A percentile compares a stretch with the other conserved stretches of the same genome.
Evolutionary conservation across 2,888 invertebrate species (phyloP).

Genomic region (Pyralis farinalis): DNA sequence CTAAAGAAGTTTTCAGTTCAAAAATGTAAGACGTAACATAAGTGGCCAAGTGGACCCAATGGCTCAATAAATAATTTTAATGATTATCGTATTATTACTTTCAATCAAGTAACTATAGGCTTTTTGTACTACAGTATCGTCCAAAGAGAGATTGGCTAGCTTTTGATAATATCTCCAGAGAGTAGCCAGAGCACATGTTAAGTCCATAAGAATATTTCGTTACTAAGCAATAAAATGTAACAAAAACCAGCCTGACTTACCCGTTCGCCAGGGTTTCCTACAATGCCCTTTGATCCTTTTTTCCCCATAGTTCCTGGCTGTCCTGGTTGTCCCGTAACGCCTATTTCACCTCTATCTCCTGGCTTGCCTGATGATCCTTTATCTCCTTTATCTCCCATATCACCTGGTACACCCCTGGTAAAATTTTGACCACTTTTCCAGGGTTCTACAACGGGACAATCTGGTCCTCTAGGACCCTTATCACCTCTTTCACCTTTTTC

Average conservation of each 20-base stretch:
- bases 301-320: conserved; percentile 82
- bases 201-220: no score
- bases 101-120: no score
- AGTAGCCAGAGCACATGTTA: no score
- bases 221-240: no score
- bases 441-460: conserved; percentile 46
- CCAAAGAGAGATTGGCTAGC: no score
- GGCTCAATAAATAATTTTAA: no score
- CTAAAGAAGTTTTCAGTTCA: no score
- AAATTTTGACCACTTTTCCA: conserved; percentile 58
- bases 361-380: conserved; percentile 83
- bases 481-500: conserved; percentile 83
- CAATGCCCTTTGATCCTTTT: conserved; percentile 94
- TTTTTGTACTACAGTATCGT: no score
- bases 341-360: conserved; percentile 87
- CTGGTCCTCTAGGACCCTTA: conserved; percentile 74
- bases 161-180: no score
- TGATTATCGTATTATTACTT: no score
- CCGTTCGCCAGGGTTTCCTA: conserved; percentile 89
- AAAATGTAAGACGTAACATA: no score
- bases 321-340: conserved; percentile 87
- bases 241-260: conserved; percentile 78
- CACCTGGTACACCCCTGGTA: conserved; percentile 39
- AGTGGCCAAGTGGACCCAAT: no score
- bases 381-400: conserved; percentile 75